Base-by-base conservation (phyloP, 2,113 vertebrate genomes). In the Pteropus alecto region DNA sequence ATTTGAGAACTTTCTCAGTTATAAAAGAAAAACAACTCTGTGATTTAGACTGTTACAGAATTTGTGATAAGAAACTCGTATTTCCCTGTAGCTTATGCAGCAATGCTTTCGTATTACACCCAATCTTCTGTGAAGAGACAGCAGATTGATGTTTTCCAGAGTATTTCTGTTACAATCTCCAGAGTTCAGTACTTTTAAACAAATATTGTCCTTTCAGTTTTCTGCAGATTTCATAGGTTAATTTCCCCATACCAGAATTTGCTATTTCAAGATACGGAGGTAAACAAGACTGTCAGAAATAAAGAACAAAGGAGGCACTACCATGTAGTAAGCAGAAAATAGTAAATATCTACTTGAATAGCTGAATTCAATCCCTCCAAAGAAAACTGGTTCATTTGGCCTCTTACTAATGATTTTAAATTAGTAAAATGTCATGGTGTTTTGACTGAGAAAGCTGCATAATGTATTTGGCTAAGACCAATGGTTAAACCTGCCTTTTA, bases 151-250 rank as follows among this genome's bases (percentile, higher is more conserved):
- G 63, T 96, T 98, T 97, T 97, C 94, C 96, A 98, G 98, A 98
- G 79, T 97, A 97, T 98, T 97, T 93, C 97, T 16, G 10, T 97
- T 97, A 97, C 91, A 97, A 97, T 95, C 98, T 98, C 97, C 97
- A 97, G 84, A 95, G 30, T 97, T 98, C 60, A 4, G 93, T 97
- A 98, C 90, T 98, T 97, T 98, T 96, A 97, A 97, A 97, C 95
- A 98, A 98, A 98, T 96, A 95, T 78, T 97, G 84, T 95, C 65
- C 54, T 93, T 65, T 84, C 85, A 97, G 41, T 92, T 95, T 97
- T 97, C 94, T 98, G 81, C 77, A 98, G 92, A 92, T 96, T 97
- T 97, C 79, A 96, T 38, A 93, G 95, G 86, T 98, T 98, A 73
- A 93, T 98, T 98, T 98, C 24, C 15, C 26, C 26, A 11, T 28